Percentiles rank a stretch among this genome's conserved stretches.
Conservation (phyloP, 1,140 invertebrate species). For the Cyclina sinensis region DNA sequence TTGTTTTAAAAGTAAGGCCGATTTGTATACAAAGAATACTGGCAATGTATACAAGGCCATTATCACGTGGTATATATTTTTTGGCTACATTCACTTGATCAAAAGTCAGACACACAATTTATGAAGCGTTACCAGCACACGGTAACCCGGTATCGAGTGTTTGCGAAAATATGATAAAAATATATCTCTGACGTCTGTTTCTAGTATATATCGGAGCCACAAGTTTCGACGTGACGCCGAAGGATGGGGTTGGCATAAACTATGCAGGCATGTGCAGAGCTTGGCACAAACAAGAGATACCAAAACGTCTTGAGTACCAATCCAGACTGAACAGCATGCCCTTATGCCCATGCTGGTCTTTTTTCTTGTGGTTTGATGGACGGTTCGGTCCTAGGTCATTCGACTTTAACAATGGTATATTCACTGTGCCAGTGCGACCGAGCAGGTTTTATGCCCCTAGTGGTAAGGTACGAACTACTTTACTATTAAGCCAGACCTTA, state of each 20-base stretch:
- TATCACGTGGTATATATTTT: no score
- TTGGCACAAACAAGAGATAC: slow-evolving; percentile 35
- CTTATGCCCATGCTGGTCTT: not conserved
- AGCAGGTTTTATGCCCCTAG: not conserved
- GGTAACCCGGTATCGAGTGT: no score
- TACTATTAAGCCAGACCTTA: no score
- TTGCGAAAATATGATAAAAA: not conserved
- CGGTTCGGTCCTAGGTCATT: not conserved
- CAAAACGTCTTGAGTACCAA: not conserved
- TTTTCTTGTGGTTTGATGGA: slow-evolving; percentile 18
- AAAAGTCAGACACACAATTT: no score
- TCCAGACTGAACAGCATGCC: not conserved
- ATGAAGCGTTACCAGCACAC: no score
- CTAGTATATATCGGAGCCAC: not conserved
- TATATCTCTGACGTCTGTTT: not conserved
- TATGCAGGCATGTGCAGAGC: not conserved
- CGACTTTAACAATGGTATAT: not conserved
- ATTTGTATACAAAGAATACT: no score
- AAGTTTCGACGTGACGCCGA: not conserved
- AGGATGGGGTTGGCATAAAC: not conserved
- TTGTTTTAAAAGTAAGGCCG: no score
- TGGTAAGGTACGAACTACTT: slow-evolving; percentile 43
- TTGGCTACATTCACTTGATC: no score
- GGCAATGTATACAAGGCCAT: no score
- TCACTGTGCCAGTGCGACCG: not conserved